A percentile compares a stretch with the other conserved stretches of the same genome.
Conservation (phyloP, 2,888 invertebrate genomes). For the Reticulitermes lucifugus region DNA sequence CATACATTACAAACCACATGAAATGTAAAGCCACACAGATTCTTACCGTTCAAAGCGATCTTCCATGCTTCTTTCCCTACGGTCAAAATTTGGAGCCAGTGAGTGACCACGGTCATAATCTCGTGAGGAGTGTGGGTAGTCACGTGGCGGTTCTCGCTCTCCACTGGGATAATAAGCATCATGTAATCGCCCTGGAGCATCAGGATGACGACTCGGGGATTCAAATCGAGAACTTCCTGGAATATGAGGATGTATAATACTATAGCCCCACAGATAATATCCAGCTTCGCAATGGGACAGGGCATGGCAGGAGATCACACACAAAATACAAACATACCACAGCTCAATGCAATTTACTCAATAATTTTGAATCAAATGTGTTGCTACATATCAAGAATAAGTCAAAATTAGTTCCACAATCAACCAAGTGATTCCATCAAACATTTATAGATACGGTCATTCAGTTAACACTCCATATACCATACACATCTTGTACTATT, state of each 20-base stretch:
- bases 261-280: neutral
- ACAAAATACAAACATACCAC: neutral
- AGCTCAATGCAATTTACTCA: neutral
- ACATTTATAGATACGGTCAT: too few species aligned
- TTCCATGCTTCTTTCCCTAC: conserved; percentile 43
- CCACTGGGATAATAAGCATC: conserved; percentile 42
- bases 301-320: neutral
- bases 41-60: conserved; percentile 46
- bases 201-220: conserved; percentile 39
- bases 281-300: neutral
- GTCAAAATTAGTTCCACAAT: too few species aligned
- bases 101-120: conserved; percentile 34
- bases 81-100: conserved; percentile 32
- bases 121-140: conserved; percentile 34
- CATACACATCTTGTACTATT: too few species aligned
- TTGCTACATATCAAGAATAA: neutral
- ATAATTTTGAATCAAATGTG: neutral
- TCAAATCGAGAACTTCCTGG: conserved; percentile 17
- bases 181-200: conserved; percentile 26
- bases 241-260: neutral
- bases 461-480: too few species aligned
- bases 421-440: too few species aligned
- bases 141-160: conserved; percentile 37
- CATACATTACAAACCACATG: too few species aligned
- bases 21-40: neutral